Base-by-base conservation (phyloP, 1,140 invertebrate genomes). In the Ladona fulva region DNA sequence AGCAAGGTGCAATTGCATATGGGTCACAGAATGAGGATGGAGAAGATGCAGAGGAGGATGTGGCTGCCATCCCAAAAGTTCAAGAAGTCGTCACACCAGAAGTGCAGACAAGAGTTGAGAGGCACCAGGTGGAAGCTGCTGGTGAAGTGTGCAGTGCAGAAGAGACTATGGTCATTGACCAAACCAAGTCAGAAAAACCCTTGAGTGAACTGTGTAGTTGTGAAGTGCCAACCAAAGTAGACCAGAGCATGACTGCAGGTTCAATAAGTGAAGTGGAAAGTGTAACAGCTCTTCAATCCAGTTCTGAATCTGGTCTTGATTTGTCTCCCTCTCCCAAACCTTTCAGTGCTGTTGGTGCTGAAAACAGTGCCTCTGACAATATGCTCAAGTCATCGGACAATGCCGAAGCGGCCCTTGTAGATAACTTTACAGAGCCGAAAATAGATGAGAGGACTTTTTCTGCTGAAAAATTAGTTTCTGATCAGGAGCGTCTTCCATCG, bases 131-230 rank as follows among this genome's bases (percentile, higher is more conserved):
- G 73, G 85, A 87, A n/a, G 84, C 85, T 79, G 83, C 86, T 75
- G 86, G 88, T 76, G 81, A 87, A n/a, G 84, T 85, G 78, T 83
- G 86, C 75, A 86, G 88, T 76, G 81, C 86, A 42, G 85, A 85
- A 37, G 83, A 87, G 78, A 85, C 85, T n/a, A 82, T 86, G 25
- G 87, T 88, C 80, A 85, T 84, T 44, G 84, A 86, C 0, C 84
- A 82, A 79, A 85, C 85, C 82, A 81, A 83, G 37, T 22, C 14
- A 12, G 52, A 22, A 12, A 66, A 66, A 22, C 16, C 52, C 14
- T 16, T 66, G 52, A 66, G 52, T 66, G 52, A 66, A 66, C 16
- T 66, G 52, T 66, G 52, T 66, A 66, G 52, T 66, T 66, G 52
- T 66, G 52, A 66, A 16, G n/a, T 66, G 16, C n/a, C 52, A 22